These are phyloP conservation scores for Temnothorax nylanderi DNA, from an alignment of 1,140 invertebrate genomes.

Conservation along the genomic window DNA sequence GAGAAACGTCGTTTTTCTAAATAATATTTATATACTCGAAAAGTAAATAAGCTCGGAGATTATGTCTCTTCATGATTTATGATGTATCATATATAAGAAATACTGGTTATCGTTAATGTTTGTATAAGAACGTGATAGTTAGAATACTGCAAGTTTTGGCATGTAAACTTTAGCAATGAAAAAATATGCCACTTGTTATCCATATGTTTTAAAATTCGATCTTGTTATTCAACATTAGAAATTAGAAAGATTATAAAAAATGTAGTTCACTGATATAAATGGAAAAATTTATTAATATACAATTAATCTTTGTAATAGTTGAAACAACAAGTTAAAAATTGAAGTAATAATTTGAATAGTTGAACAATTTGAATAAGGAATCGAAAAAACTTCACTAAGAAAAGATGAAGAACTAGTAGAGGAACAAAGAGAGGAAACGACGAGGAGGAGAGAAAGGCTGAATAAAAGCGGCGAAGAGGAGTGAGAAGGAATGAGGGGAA, in stretches of 20 bases:
- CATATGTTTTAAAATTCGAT: neutral
- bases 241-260: neutral
- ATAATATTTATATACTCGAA: conserved; percentile 19
- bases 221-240: neutral
- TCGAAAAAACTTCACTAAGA: neutral
- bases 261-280: neutral
- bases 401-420: conserved; percentile 23
- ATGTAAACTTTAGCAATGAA: neutral
- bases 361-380: neutral
- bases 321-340: neutral
- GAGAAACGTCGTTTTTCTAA: neutral
- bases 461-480: conserved; percentile 61
- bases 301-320: neutral
- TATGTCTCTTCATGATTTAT: neutral
- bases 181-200: neutral
- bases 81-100: neutral
- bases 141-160: neutral
- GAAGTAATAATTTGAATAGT: conserved; percentile 4
- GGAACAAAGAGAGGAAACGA: conserved; percentile 14
- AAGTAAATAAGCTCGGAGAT: conserved; percentile 6
- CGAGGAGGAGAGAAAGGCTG: conserved; percentile 42
- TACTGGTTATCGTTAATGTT: neutral
- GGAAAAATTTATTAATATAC: neutral
- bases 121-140: neutral
- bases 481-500: conserved; percentile 47